Evolutionary conservation across 2,888 invertebrate species (phyloP).

Genomic region (Lithodes maja): DNA sequence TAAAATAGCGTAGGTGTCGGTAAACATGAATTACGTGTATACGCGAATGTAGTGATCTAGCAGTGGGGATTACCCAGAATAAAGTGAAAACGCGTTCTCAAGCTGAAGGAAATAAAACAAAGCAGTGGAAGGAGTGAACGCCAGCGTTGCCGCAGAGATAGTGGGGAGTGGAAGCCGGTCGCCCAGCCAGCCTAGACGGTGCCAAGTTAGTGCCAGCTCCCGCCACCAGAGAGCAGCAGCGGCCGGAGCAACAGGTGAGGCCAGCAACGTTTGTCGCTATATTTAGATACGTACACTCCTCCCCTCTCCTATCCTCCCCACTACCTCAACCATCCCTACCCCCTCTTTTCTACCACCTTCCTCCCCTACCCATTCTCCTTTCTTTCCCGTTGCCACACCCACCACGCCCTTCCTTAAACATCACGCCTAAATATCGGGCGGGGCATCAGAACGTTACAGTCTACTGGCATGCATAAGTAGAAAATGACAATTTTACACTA

Average conservation of each 20-base stretch:
- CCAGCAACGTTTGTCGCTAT: conserved; percentile 61
- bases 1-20: too few relatives aligned
- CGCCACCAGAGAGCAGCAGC: conserved; percentile 48
- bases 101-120: not conserved
- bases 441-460: not conserved
- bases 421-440: not conserved
- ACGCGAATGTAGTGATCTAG: too few relatives aligned
- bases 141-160: not conserved
- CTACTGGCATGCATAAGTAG: too few relatives aligned
- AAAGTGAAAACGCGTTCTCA: too few relatives aligned
- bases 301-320: not conserved
- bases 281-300: conserved; percentile 45
- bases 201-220: conserved; percentile 20
- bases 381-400: not conserved
- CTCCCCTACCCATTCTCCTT: not conserved
- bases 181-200: conserved; percentile 5
- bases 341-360: not conserved
- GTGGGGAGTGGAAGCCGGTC: not conserved
- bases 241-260: conserved; percentile 61
- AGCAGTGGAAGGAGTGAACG: not conserved
- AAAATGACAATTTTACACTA: too few relatives aligned
- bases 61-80: too few relatives aligned
- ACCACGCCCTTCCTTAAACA: conserved; percentile 16
- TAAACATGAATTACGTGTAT: too few relatives aligned
- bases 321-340: not conserved